Base-by-base conservation (phyloP, 2,113 vertebrate species). In the Phrynosoma platyrhinos region DNA sequence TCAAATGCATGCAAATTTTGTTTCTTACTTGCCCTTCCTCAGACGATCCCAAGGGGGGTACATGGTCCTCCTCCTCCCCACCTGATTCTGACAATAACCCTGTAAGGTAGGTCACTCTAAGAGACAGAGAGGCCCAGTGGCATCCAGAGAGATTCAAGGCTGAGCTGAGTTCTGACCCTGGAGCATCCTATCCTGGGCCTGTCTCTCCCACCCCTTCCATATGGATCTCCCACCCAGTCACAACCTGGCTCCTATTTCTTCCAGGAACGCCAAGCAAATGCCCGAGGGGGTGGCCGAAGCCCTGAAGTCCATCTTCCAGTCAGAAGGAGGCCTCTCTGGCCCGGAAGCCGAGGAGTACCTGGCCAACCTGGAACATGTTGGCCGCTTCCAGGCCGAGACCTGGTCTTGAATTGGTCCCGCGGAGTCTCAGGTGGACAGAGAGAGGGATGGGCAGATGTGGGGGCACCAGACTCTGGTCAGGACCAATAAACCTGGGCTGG, bases 211-310 rank as follows among this genome's bases (percentile, higher is more conserved):
- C 66, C 66, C 23, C 1, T 62, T 62, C 77, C 77, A 27, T 55
- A 13, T 0, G 77, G 14, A 18, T 47, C 27, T 55, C 55, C 52
- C 10, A 32, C 4, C 1, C 18, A 52, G 6, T 68, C 21, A n/a
- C 53, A 27, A 58, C 30, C 53, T 3, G 76, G 23, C 30, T n/a
- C 30, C 79, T 55, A 12, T 84, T 30, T 85, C 23, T 82, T 87
- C 42, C 90, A 99, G 99, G 83, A 99, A 97, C 0, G 97, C 98
- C 84, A 99, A 98, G 94, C 77, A 97, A 93, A 99, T 99, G 98
- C 99, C 99, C 0, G 91, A 90, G 0, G 96, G 94, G 0, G 98
- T 99, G 92, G 86, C 95, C 0, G 97, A 98, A 2, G 97, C 98
- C 16, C 90, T 99, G 88, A 97, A 78, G 2, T 95, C 88, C 0